phyloP scores from a whole-genome alignment of 2,113 vertebrate species.

The Leucosticte australis region DNA sequence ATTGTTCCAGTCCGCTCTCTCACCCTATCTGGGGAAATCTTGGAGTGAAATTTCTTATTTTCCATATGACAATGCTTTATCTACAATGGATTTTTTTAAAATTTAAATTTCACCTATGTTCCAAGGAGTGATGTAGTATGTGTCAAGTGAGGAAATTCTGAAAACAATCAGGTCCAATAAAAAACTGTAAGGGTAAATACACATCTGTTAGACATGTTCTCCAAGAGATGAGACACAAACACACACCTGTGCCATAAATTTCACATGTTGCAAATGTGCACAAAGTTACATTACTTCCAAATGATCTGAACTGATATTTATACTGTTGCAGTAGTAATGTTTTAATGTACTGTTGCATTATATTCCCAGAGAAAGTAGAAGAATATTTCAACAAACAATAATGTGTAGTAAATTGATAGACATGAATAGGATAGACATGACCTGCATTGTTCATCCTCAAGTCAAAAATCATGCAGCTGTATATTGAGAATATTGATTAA shows the following conservation, averaged over 20 bases:
- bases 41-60: background rate
- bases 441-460: background rate
- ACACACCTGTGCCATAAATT: fast-evolving
- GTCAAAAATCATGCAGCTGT: background rate
- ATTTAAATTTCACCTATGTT: background rate
- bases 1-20: background rate
- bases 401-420: background rate
- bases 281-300: background rate
- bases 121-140: background rate
- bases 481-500: background rate
- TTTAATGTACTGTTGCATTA: background rate
- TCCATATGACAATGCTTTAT: background rate
- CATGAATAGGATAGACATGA: background rate
- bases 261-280: background rate
- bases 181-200: background rate
- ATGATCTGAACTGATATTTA: background rate
- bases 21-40: background rate
- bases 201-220: background rate
- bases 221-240: background rate
- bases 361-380: background rate
- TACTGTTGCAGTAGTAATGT: background rate
- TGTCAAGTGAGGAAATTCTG: background rate
- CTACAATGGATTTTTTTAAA: background rate
- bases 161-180: background rate
- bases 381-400: background rate